Evolutionary conservation across 1,140 invertebrate species (phyloP).

Genomic region (Lasaia peninsularis): DNA sequence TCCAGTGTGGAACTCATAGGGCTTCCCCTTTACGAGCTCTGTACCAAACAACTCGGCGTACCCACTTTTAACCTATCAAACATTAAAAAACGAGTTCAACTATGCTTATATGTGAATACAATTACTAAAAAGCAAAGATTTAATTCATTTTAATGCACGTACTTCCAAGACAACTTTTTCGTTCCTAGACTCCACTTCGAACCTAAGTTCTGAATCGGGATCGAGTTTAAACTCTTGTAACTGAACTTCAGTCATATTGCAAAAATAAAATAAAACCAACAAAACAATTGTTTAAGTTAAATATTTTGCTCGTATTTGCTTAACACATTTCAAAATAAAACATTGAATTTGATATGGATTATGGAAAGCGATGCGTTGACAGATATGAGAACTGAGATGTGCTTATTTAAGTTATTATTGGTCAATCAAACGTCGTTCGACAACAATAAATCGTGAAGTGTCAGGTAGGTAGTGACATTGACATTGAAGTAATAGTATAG

Average conservation of each 20-base stretch:
- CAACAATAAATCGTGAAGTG: too few species aligned
- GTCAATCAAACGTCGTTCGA: too few species aligned
- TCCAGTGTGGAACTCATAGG: slow-evolving; percentile 92
- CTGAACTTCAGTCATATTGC: slow-evolving; percentile 69
- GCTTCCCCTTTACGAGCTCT: slow-evolving; percentile 95
- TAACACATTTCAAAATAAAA: background rate
- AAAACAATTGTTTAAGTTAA: background rate
- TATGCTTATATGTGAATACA: too few species aligned
- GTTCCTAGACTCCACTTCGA: slow-evolving; percentile 94
- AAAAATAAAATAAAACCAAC: slow-evolving; percentile 1
- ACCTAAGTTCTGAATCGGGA: slow-evolving; percentile 91
- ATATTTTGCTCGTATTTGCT: background rate
- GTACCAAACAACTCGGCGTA: slow-evolving; percentile 98
- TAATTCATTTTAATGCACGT: slow-evolving; percentile 30
- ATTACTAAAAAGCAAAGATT: background rate
- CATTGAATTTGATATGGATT: too few species aligned
- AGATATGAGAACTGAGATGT: too few species aligned
- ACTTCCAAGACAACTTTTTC: slow-evolving; percentile 91
- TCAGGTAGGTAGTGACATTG: too few species aligned
- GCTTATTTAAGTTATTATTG: too few species aligned
- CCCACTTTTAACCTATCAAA: slow-evolving; percentile 87
- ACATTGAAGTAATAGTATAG: too few species aligned
- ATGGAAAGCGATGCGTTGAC: too few species aligned
- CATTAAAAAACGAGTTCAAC: slow-evolving; percentile 22
- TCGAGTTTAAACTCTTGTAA: slow-evolving; percentile 92